Evolutionary conservation across 2,797 vertebrate species (phyloP).

Genomic region (Lophotriccus pileatus): DNA sequence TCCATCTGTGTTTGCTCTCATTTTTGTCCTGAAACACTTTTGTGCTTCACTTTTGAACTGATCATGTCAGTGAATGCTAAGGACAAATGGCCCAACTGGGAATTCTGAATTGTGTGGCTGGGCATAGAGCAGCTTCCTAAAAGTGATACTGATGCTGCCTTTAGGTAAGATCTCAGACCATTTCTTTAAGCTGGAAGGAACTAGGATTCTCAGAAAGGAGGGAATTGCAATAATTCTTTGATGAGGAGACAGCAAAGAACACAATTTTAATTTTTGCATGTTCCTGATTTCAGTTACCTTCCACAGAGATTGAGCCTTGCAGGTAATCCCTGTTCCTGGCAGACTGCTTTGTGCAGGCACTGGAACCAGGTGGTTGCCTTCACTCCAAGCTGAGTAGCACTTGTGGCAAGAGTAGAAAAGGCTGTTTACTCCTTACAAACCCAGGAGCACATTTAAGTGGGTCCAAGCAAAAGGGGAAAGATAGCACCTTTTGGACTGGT

Average conservation of each 20-base stretch:
- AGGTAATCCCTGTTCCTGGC: neutral
- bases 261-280: neutral
- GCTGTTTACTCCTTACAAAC: neutral
- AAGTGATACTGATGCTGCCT: neutral
- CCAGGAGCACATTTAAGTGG: neutral
- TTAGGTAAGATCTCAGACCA: neutral
- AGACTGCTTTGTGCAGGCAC: neutral
- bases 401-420: neutral
- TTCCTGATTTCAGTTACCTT: neutral
- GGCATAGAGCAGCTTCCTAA: fast-evolving
- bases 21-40: neutral
- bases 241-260: neutral
- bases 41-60: neutral
- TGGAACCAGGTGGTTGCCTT: neutral
- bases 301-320: neutral
- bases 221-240: neutral
- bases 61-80: fast-evolving
- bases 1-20: neutral
- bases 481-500: neutral
- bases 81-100: neutral
- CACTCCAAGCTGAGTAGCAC: neutral
- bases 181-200: neutral
- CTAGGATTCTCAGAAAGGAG: neutral
- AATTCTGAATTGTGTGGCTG: neutral
- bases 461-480: neutral